Percentiles rank a stretch among this genome's conserved stretches.
These are phyloP conservation scores for Artibeus jamaicensis DNA, from an alignment of 2,797 vertebrate genomes.

Conservation along the genomic window DNA sequence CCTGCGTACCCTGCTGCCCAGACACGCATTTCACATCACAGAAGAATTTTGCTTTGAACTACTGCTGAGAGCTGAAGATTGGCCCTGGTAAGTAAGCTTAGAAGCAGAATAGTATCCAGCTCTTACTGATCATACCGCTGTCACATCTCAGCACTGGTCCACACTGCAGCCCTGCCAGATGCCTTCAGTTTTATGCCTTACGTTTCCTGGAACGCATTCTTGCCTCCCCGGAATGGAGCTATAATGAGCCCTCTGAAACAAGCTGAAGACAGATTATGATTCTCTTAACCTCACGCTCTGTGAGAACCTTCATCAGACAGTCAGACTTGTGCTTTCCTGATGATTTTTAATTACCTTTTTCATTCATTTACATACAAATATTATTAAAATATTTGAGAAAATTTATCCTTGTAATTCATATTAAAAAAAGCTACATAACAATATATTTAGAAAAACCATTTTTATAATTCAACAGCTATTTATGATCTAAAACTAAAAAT, in stretches of 20 bases:
- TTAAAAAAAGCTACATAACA: not conserved
- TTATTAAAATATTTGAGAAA: no score
- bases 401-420: not conserved
- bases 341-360: constrained; percentile 1
- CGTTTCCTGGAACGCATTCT: not conserved
- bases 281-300: not conserved
- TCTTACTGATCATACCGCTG: not conserved
- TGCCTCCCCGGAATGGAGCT: not conserved
- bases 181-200: not conserved
- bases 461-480: constrained; percentile 22
- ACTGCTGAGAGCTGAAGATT: constrained; percentile 53
- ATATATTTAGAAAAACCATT: not conserved
- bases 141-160: not conserved
- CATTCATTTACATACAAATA: not conserved
- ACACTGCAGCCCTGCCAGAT: not conserved
- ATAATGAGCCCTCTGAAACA: constrained; percentile 22
- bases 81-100: constrained; percentile 63
- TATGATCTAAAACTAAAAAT: not conserved
- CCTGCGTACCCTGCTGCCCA: constrained; percentile 32
- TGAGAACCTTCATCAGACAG: not conserved
- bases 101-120: constrained; percentile 10
- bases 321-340: constrained; percentile 9
- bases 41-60: constrained; percentile 66
- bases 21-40: constrained; percentile 64
- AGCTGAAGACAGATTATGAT: not conserved